These are phyloP conservation scores for Bryconaethiops microstoma DNA, from an alignment of 2,797 vertebrate species.

Conservation along the genomic window DNA sequence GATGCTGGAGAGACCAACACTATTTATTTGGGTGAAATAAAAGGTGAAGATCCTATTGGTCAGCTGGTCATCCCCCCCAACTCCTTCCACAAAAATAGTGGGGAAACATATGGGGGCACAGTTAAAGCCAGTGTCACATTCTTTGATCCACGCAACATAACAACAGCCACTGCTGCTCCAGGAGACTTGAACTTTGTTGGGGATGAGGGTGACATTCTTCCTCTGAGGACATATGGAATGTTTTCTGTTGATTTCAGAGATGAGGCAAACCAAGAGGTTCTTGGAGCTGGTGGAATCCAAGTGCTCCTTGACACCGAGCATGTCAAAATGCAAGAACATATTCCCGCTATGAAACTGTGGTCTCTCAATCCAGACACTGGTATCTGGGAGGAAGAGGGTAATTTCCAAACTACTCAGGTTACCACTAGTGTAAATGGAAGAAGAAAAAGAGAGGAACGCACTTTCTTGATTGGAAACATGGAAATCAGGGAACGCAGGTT, in stretches of 20 bases:
- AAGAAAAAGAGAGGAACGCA: slow-evolving; percentile 89
- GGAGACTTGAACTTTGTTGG: slow-evolving; percentile 91
- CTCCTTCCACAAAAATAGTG: slow-evolving; percentile 81
- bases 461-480: slow-evolving; percentile 94
- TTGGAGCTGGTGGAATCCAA: slow-evolving; percentile 83
- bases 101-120: slow-evolving; percentile 83
- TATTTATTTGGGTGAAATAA: slow-evolving; percentile 83
- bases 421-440: slow-evolving; percentile 68
- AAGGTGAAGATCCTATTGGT: slow-evolving; percentile 82
- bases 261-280: slow-evolving; percentile 73
- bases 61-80: slow-evolving; percentile 88
- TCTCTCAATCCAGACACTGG: slow-evolving; percentile 90
- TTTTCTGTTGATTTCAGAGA: slow-evolving; percentile 93
- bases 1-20: slow-evolving; percentile 78
- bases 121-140: slow-evolving; percentile 95
- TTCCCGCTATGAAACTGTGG: slow-evolving; percentile 91
- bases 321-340: slow-evolving; percentile 89
- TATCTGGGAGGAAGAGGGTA: slow-evolving; percentile 91
- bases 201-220: slow-evolving; percentile 85
- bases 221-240: slow-evolving; percentile 95
- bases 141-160: slow-evolving; percentile 90
- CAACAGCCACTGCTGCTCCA: slow-evolving; percentile 82
- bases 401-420: slow-evolving; percentile 70
- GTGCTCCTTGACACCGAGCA: slow-evolving; percentile 87
- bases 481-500: slow-evolving; percentile 93